Base-by-base conservation (phyloP, 2,888 invertebrate species). In the Parnassius mnemosyne region DNA sequence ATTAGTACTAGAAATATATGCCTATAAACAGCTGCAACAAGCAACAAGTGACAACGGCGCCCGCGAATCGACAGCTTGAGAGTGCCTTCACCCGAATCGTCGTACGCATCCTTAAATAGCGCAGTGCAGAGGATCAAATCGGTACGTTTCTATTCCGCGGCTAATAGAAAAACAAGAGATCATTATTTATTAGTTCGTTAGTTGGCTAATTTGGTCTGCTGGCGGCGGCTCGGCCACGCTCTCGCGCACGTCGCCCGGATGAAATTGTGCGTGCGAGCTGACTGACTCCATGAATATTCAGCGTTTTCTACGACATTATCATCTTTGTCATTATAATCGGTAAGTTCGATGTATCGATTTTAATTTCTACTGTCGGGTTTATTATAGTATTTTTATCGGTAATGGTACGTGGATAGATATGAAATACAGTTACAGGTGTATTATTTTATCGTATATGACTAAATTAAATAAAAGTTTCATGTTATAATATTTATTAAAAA, bases 111-210 rank as follows among this genome's bases (percentile, higher is more conserved):
- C 72, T 75, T 84, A 83, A 86, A 89, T 89, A 88, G 85, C 71
- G 65, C 71, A 73, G 67, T 80, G 85, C 83, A 80, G 77, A 81
- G 86, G 88, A 87, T 85, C 84, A 80, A 81, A 77, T 77, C 80
- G 81, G 77, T 82, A 86, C 88, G 84, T 84, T 87, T 89, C 90
- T 90, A 91, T 90, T 87, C 84, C 82, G 79, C 80, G 79, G 75
- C 78, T 84, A 85, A 88, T 89, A 89, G 90, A 91, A 91, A 90
- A 91, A 91, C 88, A 91, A 91, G 87, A 90, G 89, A 89, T 85
- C 83, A 89, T 91, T 87, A 91, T 91, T 91, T 91, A 91, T 91
- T 89, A 91, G 87, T 89, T 86, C 83, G 89, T 88, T 87, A 89
- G 89, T 85, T 86, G 84, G 88, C 85, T 91, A 91, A 91, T 91